Conservation (phyloP, 2,797 vertebrate genomes). For the Crypturellus tataupa region DNA sequence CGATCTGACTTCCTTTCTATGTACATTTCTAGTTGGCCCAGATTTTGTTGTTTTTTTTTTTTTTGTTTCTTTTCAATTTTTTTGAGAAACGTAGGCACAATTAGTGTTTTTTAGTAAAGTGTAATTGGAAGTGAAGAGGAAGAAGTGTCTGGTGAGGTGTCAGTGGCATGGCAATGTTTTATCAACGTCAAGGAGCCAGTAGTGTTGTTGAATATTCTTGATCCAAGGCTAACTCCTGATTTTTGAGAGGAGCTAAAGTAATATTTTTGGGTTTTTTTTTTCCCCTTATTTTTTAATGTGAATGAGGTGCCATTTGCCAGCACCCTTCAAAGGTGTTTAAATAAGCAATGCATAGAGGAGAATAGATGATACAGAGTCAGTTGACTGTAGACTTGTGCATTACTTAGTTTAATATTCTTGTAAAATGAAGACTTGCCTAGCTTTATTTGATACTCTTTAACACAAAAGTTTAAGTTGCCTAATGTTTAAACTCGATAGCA, state of each 20-base stretch:
- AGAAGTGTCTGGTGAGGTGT: neutral
- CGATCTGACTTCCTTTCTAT: neutral
- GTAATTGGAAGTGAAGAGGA: neutral
- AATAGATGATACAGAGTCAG: neutral
- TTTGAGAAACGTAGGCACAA: neutral
- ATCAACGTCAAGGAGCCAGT: neutral
- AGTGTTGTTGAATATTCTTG: neutral
- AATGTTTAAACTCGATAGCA: neutral
- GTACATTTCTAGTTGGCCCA: neutral
- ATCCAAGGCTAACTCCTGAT: neutral
- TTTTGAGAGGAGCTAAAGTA: neutral
- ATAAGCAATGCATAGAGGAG: neutral
- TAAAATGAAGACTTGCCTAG: neutral
- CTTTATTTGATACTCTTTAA: neutral
- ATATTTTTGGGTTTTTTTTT: neutral
- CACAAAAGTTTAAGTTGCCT: constrained; percentile 7
- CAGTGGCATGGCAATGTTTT: neutral
- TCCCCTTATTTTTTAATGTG: neutral
- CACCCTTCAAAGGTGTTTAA: neutral
- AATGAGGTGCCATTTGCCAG: constrained; percentile 4
- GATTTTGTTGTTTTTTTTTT: neutral
- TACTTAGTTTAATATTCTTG: neutral
- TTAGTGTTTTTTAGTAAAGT: neutral
- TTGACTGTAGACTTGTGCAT: neutral
- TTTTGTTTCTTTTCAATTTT: neutral